A percentile compares a stretch with the other conserved stretches of the same genome.
Evolutionary conservation across 2,888 invertebrate genomes (phyloP).

Genomic region (Stenchaetothrips biformis): DNA sequence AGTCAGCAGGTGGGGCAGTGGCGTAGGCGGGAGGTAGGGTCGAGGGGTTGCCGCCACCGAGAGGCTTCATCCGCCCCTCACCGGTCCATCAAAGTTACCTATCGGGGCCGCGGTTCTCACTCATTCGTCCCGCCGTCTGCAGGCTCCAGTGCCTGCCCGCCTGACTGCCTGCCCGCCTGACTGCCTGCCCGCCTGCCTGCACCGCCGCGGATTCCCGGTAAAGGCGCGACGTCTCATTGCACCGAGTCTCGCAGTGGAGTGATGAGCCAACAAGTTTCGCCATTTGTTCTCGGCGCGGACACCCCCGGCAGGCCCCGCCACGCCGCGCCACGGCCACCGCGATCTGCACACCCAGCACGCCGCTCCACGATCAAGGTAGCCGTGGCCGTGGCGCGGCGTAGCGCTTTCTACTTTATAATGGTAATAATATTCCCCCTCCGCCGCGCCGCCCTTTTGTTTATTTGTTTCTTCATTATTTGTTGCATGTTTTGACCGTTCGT

Average conservation of each 20-base stretch:
- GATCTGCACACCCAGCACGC: background rate
- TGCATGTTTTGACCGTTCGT: slow-evolving; percentile 19
- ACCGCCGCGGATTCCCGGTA: background rate
- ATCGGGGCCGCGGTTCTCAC: no score
- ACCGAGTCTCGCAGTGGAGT: background rate
- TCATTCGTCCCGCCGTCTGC: no score
- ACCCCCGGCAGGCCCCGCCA: background rate
- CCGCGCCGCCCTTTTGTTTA: slow-evolving; percentile 11
- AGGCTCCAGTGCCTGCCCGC: no score
- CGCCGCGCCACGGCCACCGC: background rate
- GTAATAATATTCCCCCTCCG: slow-evolving; percentile 10
- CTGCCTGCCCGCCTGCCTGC: no score
- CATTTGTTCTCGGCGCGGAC: background rate
- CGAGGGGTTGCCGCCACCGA: no score
- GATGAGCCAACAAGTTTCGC: background rate
- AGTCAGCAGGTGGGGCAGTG: no score
- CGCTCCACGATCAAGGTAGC: background rate
- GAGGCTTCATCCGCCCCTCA: no score
- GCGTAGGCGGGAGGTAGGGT: no score
- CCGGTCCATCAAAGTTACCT: no score
- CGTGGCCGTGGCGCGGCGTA: background rate
- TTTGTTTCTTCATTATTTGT: slow-evolving; percentile 25
- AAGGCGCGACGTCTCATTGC: background rate
- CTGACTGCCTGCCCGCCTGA: no score
- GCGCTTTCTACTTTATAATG: slow-evolving; percentile 12